These are phyloP conservation scores for Drosophila paulistorum DNA, from an alignment of 1,140 invertebrate genomes.

Conservation along the genomic window DNA sequence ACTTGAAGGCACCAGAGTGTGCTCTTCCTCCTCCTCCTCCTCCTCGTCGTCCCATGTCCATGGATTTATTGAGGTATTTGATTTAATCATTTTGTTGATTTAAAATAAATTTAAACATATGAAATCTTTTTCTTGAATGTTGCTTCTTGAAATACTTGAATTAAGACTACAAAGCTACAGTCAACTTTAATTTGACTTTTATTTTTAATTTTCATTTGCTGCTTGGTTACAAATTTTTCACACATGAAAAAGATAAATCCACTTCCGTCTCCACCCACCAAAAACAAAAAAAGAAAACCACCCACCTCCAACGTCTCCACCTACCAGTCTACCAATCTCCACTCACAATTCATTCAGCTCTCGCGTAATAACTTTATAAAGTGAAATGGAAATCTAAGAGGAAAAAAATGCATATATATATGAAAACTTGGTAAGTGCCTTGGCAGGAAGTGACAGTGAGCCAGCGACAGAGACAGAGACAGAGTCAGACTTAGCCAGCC, in stretches of 20 bases:
- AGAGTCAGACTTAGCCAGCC: neutral
- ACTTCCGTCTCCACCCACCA: slow-evolving; percentile 70
- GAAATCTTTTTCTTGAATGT: too few species aligned
- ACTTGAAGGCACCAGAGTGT: neutral
- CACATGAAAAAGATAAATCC: slow-evolving; percentile 42
- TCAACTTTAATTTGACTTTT: neutral
- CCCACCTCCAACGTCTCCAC: too few species aligned
- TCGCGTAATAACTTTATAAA: slow-evolving; percentile 74
- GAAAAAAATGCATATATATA: slow-evolving; percentile 19
- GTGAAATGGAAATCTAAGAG: slow-evolving; percentile 42
- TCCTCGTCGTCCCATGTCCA: too few species aligned
- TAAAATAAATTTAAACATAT: too few species aligned
- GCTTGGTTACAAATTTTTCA: slow-evolving; percentile 59
- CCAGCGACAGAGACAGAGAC: neutral
- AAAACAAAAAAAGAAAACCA: neutral
- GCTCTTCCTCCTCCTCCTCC: too few species aligned
- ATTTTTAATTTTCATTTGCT: slow-evolving; percentile 32
- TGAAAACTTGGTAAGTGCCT: slow-evolving; percentile 25
- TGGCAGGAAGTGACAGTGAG: slow-evolving; percentile 26
- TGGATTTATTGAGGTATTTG: too few species aligned
- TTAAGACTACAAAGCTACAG: neutral
- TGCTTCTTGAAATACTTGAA: too few species aligned
- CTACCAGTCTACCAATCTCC: too few species aligned
- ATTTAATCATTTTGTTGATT: too few species aligned
- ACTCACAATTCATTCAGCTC: slow-evolving; percentile 4